Conservation (phyloP, 2,113 vertebrate genomes). For the Dipodomys merriami region DNA sequence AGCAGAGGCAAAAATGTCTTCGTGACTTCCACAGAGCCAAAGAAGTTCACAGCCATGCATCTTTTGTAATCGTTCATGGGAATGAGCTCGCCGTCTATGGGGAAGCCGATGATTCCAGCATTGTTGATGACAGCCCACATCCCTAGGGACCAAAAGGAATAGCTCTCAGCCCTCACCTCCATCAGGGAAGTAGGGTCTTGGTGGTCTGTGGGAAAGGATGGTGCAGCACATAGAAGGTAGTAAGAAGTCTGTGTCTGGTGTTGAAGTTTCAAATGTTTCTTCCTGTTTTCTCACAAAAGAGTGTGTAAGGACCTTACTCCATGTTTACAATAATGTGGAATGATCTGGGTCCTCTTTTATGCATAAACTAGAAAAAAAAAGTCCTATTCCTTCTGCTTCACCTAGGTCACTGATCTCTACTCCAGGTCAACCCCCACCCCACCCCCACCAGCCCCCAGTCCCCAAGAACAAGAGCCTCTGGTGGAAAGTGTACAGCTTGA, state of each 20-base stretch:
- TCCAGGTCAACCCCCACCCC: not conserved
- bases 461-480: too few relatives aligned
- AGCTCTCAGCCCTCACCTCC: not conserved
- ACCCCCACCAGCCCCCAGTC: too few relatives aligned
- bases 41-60: constrained; percentile 93
- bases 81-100: constrained; percentile 87
- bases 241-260: not conserved
- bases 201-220: fast-evolving
- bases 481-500: not conserved
- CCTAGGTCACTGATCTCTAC: not conserved
- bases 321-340: not conserved
- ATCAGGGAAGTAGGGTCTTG: not conserved
- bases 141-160: constrained; percentile 83
- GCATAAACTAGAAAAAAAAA: not conserved
- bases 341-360: not conserved
- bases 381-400: not conserved
- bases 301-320: not conserved
- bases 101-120: constrained; percentile 87
- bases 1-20: constrained; percentile 91
- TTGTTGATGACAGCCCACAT: constrained; percentile 95
- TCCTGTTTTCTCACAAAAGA: not conserved
- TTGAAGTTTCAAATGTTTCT: not conserved
- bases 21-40: constrained; percentile 88
- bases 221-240: not conserved
- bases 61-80: constrained; percentile 84